phyloP scores from a whole-genome alignment of 2,113 vertebrate species.

The Clinocottus analis region DNA sequence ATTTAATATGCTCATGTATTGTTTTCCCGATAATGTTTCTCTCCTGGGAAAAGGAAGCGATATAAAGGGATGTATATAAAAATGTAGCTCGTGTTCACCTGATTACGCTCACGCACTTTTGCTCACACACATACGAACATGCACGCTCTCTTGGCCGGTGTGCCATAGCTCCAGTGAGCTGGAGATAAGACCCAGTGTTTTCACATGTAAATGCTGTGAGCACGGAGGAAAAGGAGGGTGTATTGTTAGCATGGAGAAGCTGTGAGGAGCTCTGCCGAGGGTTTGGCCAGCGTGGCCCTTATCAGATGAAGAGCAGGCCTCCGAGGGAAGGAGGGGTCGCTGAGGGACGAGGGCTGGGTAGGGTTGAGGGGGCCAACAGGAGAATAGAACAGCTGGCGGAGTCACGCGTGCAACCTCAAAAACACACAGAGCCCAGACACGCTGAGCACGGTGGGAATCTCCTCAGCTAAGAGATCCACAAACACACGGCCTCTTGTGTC shows the following conservation, averaged over 20 bases:
- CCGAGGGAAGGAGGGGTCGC: conserved; percentile 63
- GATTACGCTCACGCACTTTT: conserved; percentile 31
- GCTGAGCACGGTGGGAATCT: conserved; percentile 83
- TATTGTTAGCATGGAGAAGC: conserved; percentile 73
- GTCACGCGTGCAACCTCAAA: conserved; percentile 82
- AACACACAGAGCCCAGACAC: conserved; percentile 81
- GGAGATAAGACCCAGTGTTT: conserved; percentile 81
- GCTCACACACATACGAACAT: conserved; percentile 31
- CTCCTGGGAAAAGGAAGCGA: background rate
- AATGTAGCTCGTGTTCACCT: conserved; percentile 32
- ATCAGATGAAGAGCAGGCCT: conserved; percentile 85
- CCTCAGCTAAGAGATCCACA: conserved; percentile 74
- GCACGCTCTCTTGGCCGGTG: conserved; percentile 62
- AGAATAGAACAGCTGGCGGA: conserved; percentile 84
- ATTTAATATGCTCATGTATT: conserved; percentile 12
- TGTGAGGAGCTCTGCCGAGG: conserved; percentile 73
- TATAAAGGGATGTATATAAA: conserved; percentile 23
- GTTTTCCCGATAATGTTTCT: conserved; percentile 7
- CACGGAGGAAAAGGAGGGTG: conserved; percentile 60
- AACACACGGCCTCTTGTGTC: conserved; percentile 77
- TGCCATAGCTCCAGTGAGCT: conserved; percentile 74
- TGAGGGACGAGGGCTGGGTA: conserved; percentile 55
- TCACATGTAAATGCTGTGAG: conserved; percentile 82
- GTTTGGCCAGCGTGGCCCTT: conserved; percentile 73
- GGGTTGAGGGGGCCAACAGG: conserved; percentile 65